Evolutionary conservation across 2,113 vertebrate species (phyloP).

Genomic region (Sceloporus tristichus): DNA sequence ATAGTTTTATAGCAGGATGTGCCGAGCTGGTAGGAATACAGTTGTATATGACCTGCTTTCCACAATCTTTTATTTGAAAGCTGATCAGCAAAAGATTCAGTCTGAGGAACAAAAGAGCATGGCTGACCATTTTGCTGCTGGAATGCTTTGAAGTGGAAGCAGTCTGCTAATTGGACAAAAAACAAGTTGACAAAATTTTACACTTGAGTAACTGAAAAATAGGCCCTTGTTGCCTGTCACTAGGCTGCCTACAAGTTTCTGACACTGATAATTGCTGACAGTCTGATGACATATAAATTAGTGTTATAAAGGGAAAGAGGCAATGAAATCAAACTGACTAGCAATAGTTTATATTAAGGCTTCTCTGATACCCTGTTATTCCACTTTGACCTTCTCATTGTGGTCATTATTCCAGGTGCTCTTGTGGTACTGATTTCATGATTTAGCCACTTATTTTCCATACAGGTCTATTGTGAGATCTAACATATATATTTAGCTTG

Average conservation of each 20-base stretch:
- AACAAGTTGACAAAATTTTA: constrained; percentile 31
- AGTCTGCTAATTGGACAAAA: constrained; percentile 27
- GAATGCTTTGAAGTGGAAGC: constrained; percentile 24
- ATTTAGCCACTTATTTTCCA: neutral
- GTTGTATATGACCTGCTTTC: constrained; percentile 12
- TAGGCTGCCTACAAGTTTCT: constrained; percentile 15
- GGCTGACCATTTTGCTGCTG: neutral
- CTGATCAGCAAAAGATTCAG: neutral
- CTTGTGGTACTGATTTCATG: neutral
- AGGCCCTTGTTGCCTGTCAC: constrained; percentile 12
- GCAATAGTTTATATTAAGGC: constrained; percentile 15
- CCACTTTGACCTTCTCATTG: constrained; percentile 4
- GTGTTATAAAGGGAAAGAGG: constrained; percentile 27
- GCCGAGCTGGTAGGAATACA: neutral
- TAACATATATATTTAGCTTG: neutral
- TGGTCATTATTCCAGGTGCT: neutral
- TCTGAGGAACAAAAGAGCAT: constrained; percentile 28
- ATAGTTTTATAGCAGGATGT: neutral
- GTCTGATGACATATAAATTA: constrained; percentile 5
- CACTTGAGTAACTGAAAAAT: constrained; percentile 22
- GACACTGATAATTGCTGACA: constrained; percentile 12
- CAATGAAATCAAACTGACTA: constrained; percentile 31
- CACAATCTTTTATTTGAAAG: constrained; percentile 8
- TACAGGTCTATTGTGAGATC: neutral
- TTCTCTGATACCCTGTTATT: constrained; percentile 32